Base-by-base conservation (phyloP, 2,797 vertebrate genomes). In the Cryptoprocta ferox region DNA sequence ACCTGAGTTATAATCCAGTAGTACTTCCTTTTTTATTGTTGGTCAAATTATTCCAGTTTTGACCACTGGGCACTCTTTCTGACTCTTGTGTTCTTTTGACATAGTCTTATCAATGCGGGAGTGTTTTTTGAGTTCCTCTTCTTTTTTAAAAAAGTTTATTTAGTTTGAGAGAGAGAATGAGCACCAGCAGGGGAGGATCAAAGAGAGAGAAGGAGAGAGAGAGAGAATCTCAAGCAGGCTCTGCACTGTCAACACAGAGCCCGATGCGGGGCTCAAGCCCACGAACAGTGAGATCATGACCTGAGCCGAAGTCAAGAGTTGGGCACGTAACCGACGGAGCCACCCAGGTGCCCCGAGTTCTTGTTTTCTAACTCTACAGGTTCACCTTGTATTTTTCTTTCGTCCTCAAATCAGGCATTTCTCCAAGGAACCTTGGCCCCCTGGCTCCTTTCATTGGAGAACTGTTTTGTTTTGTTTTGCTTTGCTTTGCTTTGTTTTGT, bases 41-140 rank as follows among this genome's bases (percentile, higher is more conserved):
- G 3, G 7, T 50, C 26, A 65, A 1, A 6, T 39, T 71, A 12
- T 30, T 86, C 5, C 73, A 32, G 16, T 63, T 91, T 59, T 81
- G 73, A 21, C 28, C 24, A 0, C 24, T 32, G 37, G 14, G 5
- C 0, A 30, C 1, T 78, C 26, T 85, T 78, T 63, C 8, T 14
- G 30, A 24, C 5, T 35, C 35, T 11, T 73, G 12, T 13, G 21
- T 66, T 59, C 48, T n/a, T 37, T 32, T 68, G 5, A 53, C 30
- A 16, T n/a, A 6, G 2, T 30, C 15, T 5, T 2, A 21, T 15
- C 7, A 14, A 3, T 53, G 1, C 2, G 3, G 65, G 45, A 12
- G 5, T 75, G 37, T 26, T 48, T 91, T n/a, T 14, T n/a, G 6
- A 18, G 0, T 21, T 6, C 35, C 42, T 68, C 19, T 32, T 81